A percentile compares a stretch with the other conserved stretches of the same genome.
phyloP scores from a whole-genome alignment of 1,140 invertebrate genomes.

The Heliconius melpomene region DNA sequence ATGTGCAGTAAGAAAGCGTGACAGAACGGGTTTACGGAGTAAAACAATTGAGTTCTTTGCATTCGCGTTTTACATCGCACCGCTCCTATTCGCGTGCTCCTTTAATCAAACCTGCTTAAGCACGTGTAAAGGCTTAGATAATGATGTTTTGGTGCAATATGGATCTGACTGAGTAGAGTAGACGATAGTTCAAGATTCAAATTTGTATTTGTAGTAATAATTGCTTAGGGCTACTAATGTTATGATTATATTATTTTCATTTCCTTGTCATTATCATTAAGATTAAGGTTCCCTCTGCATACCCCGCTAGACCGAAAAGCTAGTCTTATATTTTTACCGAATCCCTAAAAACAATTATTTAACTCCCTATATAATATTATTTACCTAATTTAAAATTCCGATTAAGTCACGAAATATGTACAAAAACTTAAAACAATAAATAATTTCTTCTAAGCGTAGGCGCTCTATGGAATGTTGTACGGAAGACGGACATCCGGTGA shows the following conservation, averaged over 20 bases:
- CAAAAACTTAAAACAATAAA: not conserved
- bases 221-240: too few relatives aligned
- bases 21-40: slow-evolving; percentile 47
- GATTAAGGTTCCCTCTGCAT: too few relatives aligned
- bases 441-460: not conserved
- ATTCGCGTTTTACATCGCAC: not conserved
- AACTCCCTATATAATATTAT: too few relatives aligned
- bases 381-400: too few relatives aligned
- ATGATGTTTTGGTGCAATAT: not conserved
- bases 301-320: too few relatives aligned
- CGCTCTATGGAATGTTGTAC: slow-evolving; percentile 3
- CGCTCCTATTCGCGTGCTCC: not conserved
- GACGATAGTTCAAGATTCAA: too few relatives aligned
- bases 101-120: slow-evolving; percentile 10
- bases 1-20: slow-evolving; percentile 51
- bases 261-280: too few relatives aligned
- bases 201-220: too few relatives aligned
- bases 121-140: not conserved
- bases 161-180: not conserved
- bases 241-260: too few relatives aligned
- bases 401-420: not conserved
- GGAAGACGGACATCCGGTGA: slow-evolving; percentile 16
- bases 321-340: too few relatives aligned
- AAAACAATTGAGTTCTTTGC: slow-evolving; percentile 34
- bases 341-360: too few relatives aligned